These are phyloP conservation scores for Bombus cullumanus DNA, from an alignment of 1,140 invertebrate species.

Conservation along the genomic window DNA sequence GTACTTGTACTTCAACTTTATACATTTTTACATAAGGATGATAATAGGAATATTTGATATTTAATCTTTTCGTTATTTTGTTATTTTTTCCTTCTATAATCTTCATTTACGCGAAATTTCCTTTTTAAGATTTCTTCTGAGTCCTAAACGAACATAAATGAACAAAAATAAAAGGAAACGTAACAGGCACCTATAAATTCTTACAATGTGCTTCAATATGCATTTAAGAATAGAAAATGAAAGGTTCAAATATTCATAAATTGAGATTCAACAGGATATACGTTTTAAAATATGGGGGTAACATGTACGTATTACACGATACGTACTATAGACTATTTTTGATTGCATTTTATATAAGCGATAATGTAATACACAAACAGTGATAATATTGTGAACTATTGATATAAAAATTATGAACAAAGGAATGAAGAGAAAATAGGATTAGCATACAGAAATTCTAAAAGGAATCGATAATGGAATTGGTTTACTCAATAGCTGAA, in stretches of 20 bases:
- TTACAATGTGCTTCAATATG: too few relatives aligned
- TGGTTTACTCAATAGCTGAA: neutral
- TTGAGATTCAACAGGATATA: neutral
- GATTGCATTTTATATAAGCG: neutral
- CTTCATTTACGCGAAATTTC: neutral
- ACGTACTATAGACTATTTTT: neutral
- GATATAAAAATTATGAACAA: neutral
- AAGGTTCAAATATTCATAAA: neutral
- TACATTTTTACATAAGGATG: neutral
- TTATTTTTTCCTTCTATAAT: neutral
- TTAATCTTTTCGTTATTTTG: neutral
- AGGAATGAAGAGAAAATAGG: neutral
- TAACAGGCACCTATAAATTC: neutral
- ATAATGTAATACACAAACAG: neutral
- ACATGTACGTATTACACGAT: too few relatives aligned
- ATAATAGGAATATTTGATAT: neutral
- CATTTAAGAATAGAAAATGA: neutral
- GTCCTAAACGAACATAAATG: neutral
- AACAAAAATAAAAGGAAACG: neutral
- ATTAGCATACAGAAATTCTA: neutral
- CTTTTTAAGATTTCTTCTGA: neutral
- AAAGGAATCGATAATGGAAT: neutral
- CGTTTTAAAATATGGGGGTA: too few relatives aligned
- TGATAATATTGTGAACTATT: neutral
- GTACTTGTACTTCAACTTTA: neutral